Base-by-base conservation (phyloP, 2,888 invertebrate genomes). In the Agrilus mali region DNA sequence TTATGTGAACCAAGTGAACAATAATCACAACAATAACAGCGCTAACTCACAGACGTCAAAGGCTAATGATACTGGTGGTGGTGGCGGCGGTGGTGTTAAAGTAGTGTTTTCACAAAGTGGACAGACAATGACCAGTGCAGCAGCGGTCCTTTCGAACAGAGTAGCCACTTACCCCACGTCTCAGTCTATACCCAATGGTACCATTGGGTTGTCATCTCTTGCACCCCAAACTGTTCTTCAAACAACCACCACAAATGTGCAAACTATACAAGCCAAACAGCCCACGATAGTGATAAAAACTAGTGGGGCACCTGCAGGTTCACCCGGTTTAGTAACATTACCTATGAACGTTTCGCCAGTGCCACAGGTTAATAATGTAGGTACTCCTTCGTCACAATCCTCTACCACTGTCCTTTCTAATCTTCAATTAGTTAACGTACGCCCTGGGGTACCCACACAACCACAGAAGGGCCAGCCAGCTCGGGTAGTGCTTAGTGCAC, bases 381-480 rank as follows among this genome's bases (percentile, higher is more conserved):
- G 69, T 65, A 61, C 62, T 49, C 59, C 61, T 47, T 60, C 60
- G 48, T 61, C 65, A 50, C 65, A 64, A 48, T 44, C 53, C 49
- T 60, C 60, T 53, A 57, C 62, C 53, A 62, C 62, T 55, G 62
- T 66, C 65, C 64, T 67, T 50, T 65, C 67, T 58, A 86, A 85
- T 69, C 85, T 90, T 58, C 86, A 86, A 68, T 85, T 90, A 61
- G 74, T 89, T 55, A 89, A 88, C 67, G 85, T 86, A 74, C 75
- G 88, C 54, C 82, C 85, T 42, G 80, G 78, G 48, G 74, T 80
- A 47, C 82, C 85, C 38, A 74, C 74, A 54, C 73, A 80, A 54
- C 73, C 77, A 48, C 83, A 83, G 64, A 87, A 87, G 67, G 77
- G 80, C 45, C 81, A 86, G 49, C 77, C 86, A 47, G 82, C 86